These are phyloP conservation scores for Caradrina kadenii DNA, from an alignment of 2,888 invertebrate genomes.

Conservation along the genomic window DNA sequence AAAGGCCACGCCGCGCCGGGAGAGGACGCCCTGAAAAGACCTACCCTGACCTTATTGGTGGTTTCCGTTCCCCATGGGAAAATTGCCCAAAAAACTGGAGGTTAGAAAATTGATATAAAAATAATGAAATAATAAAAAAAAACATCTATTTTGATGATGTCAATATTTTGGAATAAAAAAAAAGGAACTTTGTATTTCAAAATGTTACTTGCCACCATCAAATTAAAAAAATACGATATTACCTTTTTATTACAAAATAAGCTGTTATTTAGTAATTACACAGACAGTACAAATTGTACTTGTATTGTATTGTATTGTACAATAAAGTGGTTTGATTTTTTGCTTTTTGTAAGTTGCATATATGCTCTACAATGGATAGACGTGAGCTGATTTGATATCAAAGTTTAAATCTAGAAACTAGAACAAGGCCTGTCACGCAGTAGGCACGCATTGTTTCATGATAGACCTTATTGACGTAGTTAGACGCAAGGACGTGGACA, in stretches of 20 bases:
- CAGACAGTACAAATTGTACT: too few relatives aligned
- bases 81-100: too few relatives aligned
- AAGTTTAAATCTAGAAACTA: constrained; percentile 16
- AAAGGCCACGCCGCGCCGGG: too few relatives aligned
- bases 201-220: not conserved
- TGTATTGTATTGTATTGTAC: too few relatives aligned
- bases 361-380: constrained; percentile 2
- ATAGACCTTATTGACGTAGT: not conserved
- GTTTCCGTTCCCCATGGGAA: too few relatives aligned
- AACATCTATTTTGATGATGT: too few relatives aligned
- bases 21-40: too few relatives aligned
- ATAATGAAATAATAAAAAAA: too few relatives aligned
- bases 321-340: too few relatives aligned
- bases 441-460: not conserved
- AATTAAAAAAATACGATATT: not conserved
- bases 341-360: not conserved
- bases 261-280: not conserved
- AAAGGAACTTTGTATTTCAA: not conserved
- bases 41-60: too few relatives aligned
- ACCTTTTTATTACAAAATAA: not conserved
- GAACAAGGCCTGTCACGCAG: constrained; percentile 18
- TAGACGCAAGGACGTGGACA: constrained; percentile 2
- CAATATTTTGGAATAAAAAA: too few relatives aligned
- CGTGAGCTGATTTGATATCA: constrained; percentile 17
- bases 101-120: too few relatives aligned